Conservation (phyloP, 2,113 vertebrate genomes). For the Bucco capensis region DNA sequence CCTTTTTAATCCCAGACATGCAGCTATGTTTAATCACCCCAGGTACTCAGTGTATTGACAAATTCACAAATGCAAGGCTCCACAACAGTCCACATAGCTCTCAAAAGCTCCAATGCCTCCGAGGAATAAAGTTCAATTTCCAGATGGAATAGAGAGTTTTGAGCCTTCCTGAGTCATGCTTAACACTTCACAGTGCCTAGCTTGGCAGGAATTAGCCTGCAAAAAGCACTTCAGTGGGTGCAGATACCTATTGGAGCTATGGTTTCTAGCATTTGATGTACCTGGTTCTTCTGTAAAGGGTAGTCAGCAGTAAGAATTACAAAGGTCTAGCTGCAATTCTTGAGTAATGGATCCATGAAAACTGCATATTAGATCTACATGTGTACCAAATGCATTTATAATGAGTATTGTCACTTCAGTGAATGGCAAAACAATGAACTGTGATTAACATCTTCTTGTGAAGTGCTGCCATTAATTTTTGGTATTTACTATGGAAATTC, state of each 20-base stretch:
- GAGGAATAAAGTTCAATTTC: not conserved
- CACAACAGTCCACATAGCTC: not conserved
- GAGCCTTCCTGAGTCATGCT: not conserved
- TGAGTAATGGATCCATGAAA: constrained; percentile 13
- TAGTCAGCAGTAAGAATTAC: not conserved
- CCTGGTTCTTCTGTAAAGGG: not conserved
- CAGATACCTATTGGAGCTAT: not conserved
- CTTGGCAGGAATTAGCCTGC: not conserved
- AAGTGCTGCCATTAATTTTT: constrained; percentile 63
- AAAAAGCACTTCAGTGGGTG: not conserved
- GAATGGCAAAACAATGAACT: constrained; percentile 62
- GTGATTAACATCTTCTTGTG: constrained; percentile 64
- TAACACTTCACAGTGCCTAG: not conserved
- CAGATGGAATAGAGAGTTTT: not conserved
- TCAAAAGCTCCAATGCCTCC: not conserved
- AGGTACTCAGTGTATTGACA: not conserved
- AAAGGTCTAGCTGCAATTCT: constrained; percentile 5
- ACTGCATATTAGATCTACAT: constrained; percentile 29
- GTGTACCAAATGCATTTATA: constrained; percentile 29
- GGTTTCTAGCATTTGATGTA: constrained; percentile 5
- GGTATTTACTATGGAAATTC: constrained; percentile 42
- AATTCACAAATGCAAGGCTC: not conserved
- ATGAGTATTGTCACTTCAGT: not conserved
- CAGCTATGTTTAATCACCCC: not conserved
- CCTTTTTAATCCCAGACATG: not conserved